Percentiles rank a stretch among this genome's conserved stretches.
Conservation (phyloP, 2,797 vertebrate genomes). For the Calcarius lapponicus region DNA sequence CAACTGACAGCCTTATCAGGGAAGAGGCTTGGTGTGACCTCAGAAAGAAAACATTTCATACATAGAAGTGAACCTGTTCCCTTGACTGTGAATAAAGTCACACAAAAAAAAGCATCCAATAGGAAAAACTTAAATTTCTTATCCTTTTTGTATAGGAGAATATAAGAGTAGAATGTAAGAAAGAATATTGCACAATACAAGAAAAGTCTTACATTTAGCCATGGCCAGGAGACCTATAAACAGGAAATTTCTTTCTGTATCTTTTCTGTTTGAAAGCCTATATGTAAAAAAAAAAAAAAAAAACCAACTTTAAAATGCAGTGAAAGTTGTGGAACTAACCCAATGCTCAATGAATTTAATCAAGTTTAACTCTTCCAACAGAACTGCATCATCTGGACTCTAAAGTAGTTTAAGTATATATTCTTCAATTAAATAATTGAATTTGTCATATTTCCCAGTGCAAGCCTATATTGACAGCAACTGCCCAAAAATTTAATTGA, state of each 20-base stretch:
- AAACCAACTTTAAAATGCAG: background rate
- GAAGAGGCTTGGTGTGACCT: background rate
- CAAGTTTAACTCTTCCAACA: background rate
- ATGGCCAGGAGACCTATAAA: background rate
- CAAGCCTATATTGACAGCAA: background rate
- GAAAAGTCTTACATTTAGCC: background rate
- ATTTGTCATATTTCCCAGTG: background rate
- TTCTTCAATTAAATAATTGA: background rate
- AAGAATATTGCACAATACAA: background rate
- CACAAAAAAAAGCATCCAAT: background rate
- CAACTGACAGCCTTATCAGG: background rate
- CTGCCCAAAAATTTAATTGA: background rate
- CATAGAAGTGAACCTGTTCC: background rate
- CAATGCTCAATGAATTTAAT: background rate
- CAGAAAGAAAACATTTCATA: background rate
- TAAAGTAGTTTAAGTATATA: background rate
- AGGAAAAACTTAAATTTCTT: background rate
- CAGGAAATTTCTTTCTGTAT: background rate
- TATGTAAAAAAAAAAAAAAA: background rate
- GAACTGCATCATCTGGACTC: background rate
- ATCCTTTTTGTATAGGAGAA: background rate
- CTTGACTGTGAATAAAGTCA: background rate
- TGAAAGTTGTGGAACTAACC: background rate
- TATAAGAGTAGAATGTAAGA: background rate
- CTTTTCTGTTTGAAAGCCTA: background rate